Evolutionary conservation across 1,140 invertebrate genomes (phyloP).

Genomic region (Dinoponera quadriceps): DNA sequence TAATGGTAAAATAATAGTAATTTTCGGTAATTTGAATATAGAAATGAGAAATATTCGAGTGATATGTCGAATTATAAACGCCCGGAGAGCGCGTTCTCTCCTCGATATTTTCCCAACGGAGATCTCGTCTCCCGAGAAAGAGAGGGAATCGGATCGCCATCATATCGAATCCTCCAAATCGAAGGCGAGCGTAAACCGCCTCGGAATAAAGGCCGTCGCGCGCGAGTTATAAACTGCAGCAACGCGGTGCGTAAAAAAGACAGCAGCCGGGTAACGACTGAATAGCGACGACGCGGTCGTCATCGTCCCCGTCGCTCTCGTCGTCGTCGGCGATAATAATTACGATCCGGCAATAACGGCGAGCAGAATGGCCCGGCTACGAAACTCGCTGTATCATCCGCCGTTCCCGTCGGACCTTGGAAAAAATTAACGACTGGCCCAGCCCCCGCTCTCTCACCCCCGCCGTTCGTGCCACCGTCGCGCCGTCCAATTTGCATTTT

Average conservation of each 20-base stretch:
- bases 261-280: not conserved
- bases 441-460: not conserved
- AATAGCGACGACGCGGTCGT: not conserved
- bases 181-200: not conserved
- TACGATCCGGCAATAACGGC: conserved; percentile 59
- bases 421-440: conserved; percentile 71
- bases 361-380: conserved; percentile 44
- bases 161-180: not conserved
- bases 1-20: no score
- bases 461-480: conserved; percentile 37
- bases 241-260: not conserved
- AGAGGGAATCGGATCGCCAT: not conserved
- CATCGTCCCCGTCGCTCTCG: not conserved
- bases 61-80: no score
- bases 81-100: no score
- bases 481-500: conserved; percentile 68
- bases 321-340: conserved; percentile 58
- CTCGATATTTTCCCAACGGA: not conserved
- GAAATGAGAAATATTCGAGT: no score
- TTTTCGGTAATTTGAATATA: no score
- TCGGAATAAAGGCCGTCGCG: not conserved
- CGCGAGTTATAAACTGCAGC: not conserved
- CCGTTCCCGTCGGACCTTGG: conserved; percentile 45
- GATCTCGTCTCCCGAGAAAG: not conserved
- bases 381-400: conserved; percentile 49